These are phyloP conservation scores for Cotesia glomerata DNA, from an alignment of 1,140 invertebrate genomes.

Conservation along the genomic window DNA sequence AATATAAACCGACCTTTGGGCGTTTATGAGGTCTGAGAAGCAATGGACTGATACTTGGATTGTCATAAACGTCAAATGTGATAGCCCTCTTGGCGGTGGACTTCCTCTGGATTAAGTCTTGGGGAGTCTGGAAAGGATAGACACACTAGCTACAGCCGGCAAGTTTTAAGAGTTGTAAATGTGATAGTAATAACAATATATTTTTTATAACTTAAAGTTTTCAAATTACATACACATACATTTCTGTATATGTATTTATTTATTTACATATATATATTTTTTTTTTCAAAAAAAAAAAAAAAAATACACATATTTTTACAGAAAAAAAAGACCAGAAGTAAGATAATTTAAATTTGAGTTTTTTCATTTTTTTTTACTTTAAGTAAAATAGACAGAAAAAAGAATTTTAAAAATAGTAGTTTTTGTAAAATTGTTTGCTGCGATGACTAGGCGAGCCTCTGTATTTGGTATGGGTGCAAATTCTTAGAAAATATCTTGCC, in stretches of 20 bases:
- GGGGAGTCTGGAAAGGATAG: constrained; percentile 64
- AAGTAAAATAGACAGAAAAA: background rate
- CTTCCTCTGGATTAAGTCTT: constrained; percentile 61
- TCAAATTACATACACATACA: too few relatives aligned
- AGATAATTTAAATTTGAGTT: background rate
- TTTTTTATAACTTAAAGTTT: background rate
- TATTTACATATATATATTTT: too few relatives aligned
- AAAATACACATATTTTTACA: constrained; percentile 18
- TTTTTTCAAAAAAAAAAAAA: background rate
- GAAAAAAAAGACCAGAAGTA: constrained; percentile 11
- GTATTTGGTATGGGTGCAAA: constrained; percentile 50
- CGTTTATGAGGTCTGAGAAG: constrained; percentile 52
- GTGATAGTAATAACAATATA: constrained; percentile 28
- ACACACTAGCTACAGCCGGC: constrained; percentile 66
- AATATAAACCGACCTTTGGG: constrained; percentile 53
- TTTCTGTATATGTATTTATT: too few relatives aligned
- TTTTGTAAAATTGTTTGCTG: constrained; percentile 10
- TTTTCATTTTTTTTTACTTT: background rate
- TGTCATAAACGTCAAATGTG: constrained; percentile 59
- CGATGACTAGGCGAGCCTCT: constrained; percentile 54
- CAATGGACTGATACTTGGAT: constrained; percentile 52
- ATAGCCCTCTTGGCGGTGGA: constrained; percentile 62
- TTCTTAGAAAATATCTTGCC: constrained; percentile 24
- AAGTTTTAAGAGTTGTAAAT: constrained; percentile 42
- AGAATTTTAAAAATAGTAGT: constrained; percentile 9